Percentiles rank a stretch among this genome's conserved stretches.
phyloP scores from a whole-genome alignment of 2,888 invertebrate species.

The Polietes domitor region DNA sequence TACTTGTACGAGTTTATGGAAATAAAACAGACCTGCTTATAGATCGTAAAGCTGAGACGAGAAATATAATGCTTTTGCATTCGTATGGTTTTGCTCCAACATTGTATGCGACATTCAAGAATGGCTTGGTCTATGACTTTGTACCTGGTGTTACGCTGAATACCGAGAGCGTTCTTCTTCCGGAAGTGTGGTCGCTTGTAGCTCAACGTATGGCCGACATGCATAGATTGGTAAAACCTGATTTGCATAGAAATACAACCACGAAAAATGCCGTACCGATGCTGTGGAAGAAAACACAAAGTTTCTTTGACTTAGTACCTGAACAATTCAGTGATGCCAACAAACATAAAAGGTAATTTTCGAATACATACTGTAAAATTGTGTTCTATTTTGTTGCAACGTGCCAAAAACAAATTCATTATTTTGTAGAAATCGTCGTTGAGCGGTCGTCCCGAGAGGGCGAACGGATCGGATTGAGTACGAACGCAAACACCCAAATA shows the following conservation, averaged over 20 bases:
- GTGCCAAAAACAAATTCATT: slow-evolving; percentile 68
- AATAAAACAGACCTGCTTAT: slow-evolving; percentile 96
- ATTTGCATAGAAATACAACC: slow-evolving; percentile 69
- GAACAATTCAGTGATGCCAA: slow-evolving; percentile 85
- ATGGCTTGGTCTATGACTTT: slow-evolving; percentile 95
- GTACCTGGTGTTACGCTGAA: slow-evolving; percentile 91
- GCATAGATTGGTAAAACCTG: slow-evolving; percentile 84
- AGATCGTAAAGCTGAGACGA: slow-evolving; percentile 91
- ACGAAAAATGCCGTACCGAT: slow-evolving; percentile 82
- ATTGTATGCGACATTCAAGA: slow-evolving; percentile 94
- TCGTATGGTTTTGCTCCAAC: slow-evolving; percentile 90
- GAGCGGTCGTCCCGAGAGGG: slow-evolving; percentile 56
- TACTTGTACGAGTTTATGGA: slow-evolving; percentile 95
- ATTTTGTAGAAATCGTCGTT: slow-evolving; percentile 69
- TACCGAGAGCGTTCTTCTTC: slow-evolving; percentile 84
- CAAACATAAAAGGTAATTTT: slow-evolving; percentile 87
- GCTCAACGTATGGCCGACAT: slow-evolving; percentile 92
- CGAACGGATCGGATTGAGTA: slow-evolving; percentile 65
- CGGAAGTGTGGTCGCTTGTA: slow-evolving; percentile 87
- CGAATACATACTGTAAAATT: background rate
- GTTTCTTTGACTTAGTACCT: slow-evolving; percentile 89
- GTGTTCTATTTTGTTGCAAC: slow-evolving; percentile 53
- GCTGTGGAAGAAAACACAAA: slow-evolving; percentile 89
- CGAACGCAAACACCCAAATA: slow-evolving; percentile 47
- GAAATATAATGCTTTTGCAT: slow-evolving; percentile 85